These are phyloP conservation scores for Machaerirhynchus nigripectus DNA, from an alignment of 2,113 vertebrate genomes.

Conservation along the genomic window DNA sequence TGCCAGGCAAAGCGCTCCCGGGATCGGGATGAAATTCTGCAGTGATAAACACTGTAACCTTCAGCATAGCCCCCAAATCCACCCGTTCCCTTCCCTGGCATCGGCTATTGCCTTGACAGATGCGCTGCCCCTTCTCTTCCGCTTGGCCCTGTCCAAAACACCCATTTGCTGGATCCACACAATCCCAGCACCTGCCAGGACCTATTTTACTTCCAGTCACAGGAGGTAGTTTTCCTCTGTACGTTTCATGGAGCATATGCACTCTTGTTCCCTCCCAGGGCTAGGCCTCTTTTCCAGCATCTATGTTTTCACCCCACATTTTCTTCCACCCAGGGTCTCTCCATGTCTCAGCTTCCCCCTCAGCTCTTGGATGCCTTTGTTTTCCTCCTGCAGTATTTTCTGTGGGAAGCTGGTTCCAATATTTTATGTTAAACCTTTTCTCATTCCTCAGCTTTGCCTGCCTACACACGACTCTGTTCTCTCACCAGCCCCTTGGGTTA, in stretches of 20 bases:
- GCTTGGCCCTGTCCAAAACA: neutral
- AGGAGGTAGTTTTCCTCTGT: neutral
- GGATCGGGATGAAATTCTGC: neutral
- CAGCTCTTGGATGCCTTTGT: neutral
- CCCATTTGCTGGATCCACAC: neutral
- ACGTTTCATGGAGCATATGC: neutral
- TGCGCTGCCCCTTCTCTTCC: accelerated
- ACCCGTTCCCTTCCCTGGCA: neutral
- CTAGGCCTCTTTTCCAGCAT: neutral
- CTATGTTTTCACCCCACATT: accelerated
- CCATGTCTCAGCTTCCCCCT: neutral
- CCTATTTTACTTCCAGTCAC: neutral
- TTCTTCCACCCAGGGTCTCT: neutral
- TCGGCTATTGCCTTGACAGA: neutral
- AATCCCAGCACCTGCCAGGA: neutral
- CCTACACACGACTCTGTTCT: neutral
- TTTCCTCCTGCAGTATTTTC: neutral
- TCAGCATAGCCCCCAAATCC: neutral
- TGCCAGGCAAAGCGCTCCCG: neutral
- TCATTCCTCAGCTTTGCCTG: neutral
- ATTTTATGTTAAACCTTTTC: neutral
- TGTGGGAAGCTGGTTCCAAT: neutral
- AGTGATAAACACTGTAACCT: neutral
- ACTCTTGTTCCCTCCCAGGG: neutral
- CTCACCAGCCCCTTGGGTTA: neutral